Conservation (phyloP, 2,797 vertebrate species). For the Pelochelys cantorii region DNA sequence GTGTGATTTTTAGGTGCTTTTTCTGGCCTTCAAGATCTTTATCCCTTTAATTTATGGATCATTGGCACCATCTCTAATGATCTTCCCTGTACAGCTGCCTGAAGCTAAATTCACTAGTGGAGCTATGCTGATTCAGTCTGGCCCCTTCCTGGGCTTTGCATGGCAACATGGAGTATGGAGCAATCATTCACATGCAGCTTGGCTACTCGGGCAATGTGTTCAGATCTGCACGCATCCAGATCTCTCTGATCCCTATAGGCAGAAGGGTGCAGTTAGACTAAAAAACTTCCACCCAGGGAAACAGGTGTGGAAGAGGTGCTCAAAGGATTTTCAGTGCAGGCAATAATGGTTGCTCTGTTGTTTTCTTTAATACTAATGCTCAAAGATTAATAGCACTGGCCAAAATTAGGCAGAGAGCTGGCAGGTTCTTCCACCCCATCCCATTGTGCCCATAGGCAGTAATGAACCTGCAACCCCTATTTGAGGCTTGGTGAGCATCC, state of each 20-base stretch:
- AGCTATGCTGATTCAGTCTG: neutral
- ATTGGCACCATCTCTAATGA: conserved; percentile 56
- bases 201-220: neutral
- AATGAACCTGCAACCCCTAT: neutral
- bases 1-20: neutral
- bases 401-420: neutral
- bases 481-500: neutral
- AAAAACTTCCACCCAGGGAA: neutral
- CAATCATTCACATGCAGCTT: neutral
- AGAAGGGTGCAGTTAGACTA: neutral
- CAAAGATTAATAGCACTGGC: neutral
- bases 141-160: conserved; percentile 14
- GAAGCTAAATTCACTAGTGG: neutral
- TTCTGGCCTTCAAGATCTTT: conserved; percentile 21
- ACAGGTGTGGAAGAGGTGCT: neutral
- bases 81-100: conserved; percentile 31
- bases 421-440: neutral
- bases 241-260: neutral
- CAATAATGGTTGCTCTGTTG: neutral
- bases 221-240: fast-evolving
- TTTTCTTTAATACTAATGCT: neutral
- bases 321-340: neutral
- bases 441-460: neutral
- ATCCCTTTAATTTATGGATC: conserved; percentile 52
- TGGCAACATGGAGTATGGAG: neutral